These are phyloP conservation scores for Cryptomyrus ogoouensis DNA, from an alignment of 2,113 vertebrate species.

Conservation along the genomic window DNA sequence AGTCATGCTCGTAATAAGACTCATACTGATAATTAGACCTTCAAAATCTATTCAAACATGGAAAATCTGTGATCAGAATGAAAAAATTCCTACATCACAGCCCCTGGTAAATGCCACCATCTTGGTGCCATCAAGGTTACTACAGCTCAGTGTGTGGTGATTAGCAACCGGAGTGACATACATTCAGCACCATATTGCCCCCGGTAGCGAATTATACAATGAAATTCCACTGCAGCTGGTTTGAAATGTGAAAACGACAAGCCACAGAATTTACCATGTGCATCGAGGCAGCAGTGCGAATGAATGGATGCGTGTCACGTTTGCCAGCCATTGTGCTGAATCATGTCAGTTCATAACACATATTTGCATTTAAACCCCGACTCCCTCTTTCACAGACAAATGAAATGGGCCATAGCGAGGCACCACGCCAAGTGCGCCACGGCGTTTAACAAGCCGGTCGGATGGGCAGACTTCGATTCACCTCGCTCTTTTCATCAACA, in stretches of 20 bases:
- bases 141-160: not conserved
- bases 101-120: not conserved
- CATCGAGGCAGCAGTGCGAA: not conserved
- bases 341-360: not conserved
- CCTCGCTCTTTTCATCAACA: not conserved
- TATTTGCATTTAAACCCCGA: conserved; percentile 2
- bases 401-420: not conserved
- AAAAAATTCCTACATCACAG: not conserved
- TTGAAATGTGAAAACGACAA: not conserved
- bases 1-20: not conserved
- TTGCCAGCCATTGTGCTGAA: not conserved
- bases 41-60: not conserved
- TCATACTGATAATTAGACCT: not conserved
- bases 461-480: not conserved
- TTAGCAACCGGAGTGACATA: not conserved
- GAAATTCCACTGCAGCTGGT: not conserved
- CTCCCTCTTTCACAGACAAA: not conserved
- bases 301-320: not conserved
- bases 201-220: too few species aligned
- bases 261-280: not conserved
- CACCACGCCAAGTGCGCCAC: not conserved
- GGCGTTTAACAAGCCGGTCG: not conserved
- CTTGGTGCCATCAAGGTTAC: not conserved
- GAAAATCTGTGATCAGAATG: not conserved
- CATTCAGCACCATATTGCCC: not conserved